Evolutionary conservation across 2,113 vertebrate species (phyloP), one percentile per base, ranked within the genome.

Genomic region (Phaethornis superciliosus): DNA sequence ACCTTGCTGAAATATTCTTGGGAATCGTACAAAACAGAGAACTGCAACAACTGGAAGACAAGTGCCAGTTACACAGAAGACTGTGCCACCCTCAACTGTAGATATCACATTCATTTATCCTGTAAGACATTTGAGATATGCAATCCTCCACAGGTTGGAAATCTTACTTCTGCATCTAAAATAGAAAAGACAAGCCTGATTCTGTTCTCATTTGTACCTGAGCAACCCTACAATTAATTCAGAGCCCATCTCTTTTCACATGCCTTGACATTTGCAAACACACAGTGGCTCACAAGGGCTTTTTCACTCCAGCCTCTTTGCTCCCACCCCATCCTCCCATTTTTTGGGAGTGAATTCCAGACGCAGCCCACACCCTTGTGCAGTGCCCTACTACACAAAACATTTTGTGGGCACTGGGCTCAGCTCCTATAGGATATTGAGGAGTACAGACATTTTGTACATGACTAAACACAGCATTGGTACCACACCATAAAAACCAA

Each of bases 141-240:
- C 82, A 81, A 81, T 59, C 2, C 76, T 93, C 1, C 0, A 58
- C 64, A 75, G 81, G 51, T 58, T 42, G n/a, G 63, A 91, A 93
- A 80, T 52, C 54, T 4, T 42, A 77, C 55, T 42, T 67, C 68
- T 7, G 12, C 46, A 55, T 67, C 75, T 65, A 42, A 71, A 93
- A 80, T 16, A 89, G 82, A 81, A 83, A 35, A 78, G 68, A 51
- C 64, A 27, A 56, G 83, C 62, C 80, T 52, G 71, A 93, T 75
- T 86, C 58, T 95, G 69, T 86, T 70, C 80, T 85, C 72, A 52
- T 67, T 74, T 68, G 52, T 64, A 84, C 60, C 60, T 44, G 23
- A 81, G 46, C 64, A 91, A 58, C 12, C 42, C 76, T 24, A 19
- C 63, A 85, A 60, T 68, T 92, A 83, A 63, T 75, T 83, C 64